Evolutionary conservation across 2,797 vertebrate species (phyloP).

Genomic region (Poecilia wingei): DNA sequence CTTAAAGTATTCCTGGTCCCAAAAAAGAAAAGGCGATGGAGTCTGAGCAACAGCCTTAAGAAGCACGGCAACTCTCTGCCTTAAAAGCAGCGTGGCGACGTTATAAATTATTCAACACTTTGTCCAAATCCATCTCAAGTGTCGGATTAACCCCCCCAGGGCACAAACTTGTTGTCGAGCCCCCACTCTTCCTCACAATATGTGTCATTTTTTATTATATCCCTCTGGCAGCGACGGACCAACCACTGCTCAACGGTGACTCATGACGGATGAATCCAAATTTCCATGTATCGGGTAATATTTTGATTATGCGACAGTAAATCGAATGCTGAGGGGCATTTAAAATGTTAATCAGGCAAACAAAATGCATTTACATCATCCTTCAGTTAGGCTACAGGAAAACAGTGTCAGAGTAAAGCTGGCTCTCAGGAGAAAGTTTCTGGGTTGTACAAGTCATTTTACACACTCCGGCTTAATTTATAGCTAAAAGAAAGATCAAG

Average conservation of each 20-base stretch:
- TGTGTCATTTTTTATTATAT: slow-evolving; percentile 17
- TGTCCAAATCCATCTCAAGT: slow-evolving; percentile 30
- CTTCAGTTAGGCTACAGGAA: neutral
- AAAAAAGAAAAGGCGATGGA: neutral
- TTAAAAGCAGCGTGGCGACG: slow-evolving; percentile 11
- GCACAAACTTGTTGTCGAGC: slow-evolving; percentile 25
- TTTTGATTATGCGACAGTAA: slow-evolving; percentile 3
- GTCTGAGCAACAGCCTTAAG: slow-evolving; percentile 3
- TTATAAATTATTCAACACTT: slow-evolving; percentile 29
- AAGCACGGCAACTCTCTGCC: neutral
- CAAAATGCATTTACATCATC: slow-evolving; percentile 5
- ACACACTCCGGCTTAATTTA: neutral
- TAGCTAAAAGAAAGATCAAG: neutral
- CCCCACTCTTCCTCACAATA: slow-evolving; percentile 19
- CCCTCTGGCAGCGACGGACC: slow-evolving; percentile 10
- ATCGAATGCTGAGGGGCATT: slow-evolving; percentile 7
- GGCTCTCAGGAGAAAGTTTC: slow-evolving; percentile 1
- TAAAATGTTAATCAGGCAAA: slow-evolving; percentile 5
- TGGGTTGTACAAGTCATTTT: slow-evolving; percentile 1
- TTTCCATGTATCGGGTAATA: slow-evolving; percentile 6
- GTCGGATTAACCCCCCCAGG: slow-evolving; percentile 24
- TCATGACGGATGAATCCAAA: slow-evolving; percentile 1
- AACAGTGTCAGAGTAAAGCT: neutral
- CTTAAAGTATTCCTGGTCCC: slow-evolving; percentile 1
- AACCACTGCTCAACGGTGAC: neutral